Percentiles rank a stretch among this genome's conserved stretches.
phyloP scores from a whole-genome alignment of 2,113 vertebrate species.

The Nansenia antarctica region DNA sequence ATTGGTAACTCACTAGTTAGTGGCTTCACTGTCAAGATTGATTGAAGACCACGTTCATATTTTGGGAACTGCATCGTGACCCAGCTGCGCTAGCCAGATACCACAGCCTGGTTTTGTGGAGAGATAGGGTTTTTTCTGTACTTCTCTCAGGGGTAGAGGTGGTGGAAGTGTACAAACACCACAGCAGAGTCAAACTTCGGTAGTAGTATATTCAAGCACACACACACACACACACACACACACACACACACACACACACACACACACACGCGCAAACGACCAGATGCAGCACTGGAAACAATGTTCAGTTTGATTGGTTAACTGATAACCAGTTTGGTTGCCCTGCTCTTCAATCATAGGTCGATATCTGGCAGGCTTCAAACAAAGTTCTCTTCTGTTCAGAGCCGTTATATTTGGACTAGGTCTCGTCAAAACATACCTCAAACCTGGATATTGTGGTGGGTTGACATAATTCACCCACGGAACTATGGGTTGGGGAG shows the following conservation, averaged over 20 bases:
- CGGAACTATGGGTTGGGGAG: too few species aligned
- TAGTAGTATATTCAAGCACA: too few species aligned
- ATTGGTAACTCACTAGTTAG: too few species aligned
- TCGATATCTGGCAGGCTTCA: neutral
- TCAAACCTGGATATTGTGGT: too few species aligned
- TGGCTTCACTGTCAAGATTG: neutral
- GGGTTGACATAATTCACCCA: neutral
- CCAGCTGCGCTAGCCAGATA: too few species aligned
- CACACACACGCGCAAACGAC: neutral
- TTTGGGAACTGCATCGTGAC: neutral
- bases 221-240: neutral
- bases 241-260: conserved; percentile 9
- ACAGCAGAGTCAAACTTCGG: neutral
- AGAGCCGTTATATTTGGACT: too few species aligned
- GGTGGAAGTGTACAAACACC: neutral
- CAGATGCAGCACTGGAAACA: neutral
- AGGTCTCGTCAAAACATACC: too few species aligned
- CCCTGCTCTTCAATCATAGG: neutral
- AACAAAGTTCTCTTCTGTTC: neutral
- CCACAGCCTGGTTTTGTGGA: neutral
- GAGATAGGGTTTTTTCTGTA: neutral
- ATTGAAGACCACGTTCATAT: neutral
- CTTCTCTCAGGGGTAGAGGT: neutral
- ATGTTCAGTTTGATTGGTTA: neutral
- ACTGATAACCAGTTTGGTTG: neutral